Percentiles rank a stretch among this genome's conserved stretches.
Evolutionary conservation across 1,140 invertebrate genomes (phyloP).

Genomic region (Phymastichus coffea): DNA sequence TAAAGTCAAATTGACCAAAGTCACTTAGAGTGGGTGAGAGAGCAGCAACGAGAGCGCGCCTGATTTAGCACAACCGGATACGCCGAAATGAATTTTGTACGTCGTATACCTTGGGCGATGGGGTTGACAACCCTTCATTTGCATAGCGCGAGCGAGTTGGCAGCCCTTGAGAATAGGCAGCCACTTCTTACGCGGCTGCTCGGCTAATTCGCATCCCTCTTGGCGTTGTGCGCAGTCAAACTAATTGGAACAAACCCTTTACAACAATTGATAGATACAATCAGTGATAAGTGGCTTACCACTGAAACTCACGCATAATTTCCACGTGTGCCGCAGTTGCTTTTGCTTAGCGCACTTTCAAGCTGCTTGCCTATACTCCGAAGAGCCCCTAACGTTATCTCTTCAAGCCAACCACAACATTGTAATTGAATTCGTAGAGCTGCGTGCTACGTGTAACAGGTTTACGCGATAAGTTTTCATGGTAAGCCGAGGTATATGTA

Average conservation of each 20-base stretch:
- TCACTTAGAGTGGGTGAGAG: constrained; percentile 4
- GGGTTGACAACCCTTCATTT: constrained; percentile 41
- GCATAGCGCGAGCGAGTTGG: constrained; percentile 25
- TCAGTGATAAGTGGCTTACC: constrained; percentile 26
- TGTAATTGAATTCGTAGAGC: constrained; percentile 14
- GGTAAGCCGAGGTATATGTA: background rate
- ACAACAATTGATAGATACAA: constrained; percentile 28
- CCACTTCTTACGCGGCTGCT: constrained; percentile 23
- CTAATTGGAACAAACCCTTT: constrained; percentile 28
- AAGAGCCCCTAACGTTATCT: too few relatives aligned
- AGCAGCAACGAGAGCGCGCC: constrained; percentile 22
- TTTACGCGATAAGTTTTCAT: constrained; percentile 13
- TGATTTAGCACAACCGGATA: constrained; percentile 40
- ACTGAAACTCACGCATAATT: constrained; percentile 13
- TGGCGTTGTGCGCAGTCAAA: constrained; percentile 9
- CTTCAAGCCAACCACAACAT: background rate
- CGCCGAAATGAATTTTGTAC: constrained; percentile 30
- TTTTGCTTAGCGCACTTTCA: too few relatives aligned
- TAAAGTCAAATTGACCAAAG: constrained; percentile 27
- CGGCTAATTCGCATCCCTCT: constrained; percentile 12
- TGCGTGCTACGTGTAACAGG: background rate
- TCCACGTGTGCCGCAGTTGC: constrained; percentile 7
- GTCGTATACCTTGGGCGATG: constrained; percentile 17
- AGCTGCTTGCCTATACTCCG: too few relatives aligned
- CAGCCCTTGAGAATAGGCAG: constrained; percentile 27